Base-by-base conservation (phyloP, 2,888 invertebrate species). In the Drosophila falleni region DNA sequence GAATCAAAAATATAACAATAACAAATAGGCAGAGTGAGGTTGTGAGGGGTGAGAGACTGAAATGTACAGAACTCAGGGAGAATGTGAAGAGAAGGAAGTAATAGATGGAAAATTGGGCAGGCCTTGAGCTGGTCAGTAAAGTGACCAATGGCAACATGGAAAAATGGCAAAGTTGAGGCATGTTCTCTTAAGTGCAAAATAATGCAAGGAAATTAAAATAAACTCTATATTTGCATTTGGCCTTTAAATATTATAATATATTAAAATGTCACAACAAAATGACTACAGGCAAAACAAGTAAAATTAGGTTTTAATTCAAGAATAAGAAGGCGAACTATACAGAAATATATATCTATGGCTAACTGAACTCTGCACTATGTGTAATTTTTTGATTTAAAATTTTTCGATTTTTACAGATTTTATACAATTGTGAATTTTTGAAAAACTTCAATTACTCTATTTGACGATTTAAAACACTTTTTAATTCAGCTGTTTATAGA, bases 71-170 rank as follows among this genome's bases (percentile, higher is more conserved):
- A 9, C 15, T 10, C 35, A 8, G 50, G 41, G 39, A 49, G 16
- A 47, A 39, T 29, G 49, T 49, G 39, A 29, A 39, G 46, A 15
- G 39, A 29, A 39, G 46, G 19, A 37, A 41, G 19, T 35, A 51
- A 41, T 16, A 39, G 23, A 15, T 33, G 53, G 19, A 13, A 55
- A 35, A 31, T 33, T 19, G 49, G 51, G 16, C 58, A 59, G 65
- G 46, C 69, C 71, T 70, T 84, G 76, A 74, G 69, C 85, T 81
- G 81, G 87, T 79, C 86, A 88, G 69, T 82, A 35, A 53, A 73
- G 13, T 50, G 50, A 23, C 44, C 42, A 56, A 55, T 44, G 55
- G 62, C 9, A 15, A 47, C 41, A 46, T 47, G 19, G 33, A 59
- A 73, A 86, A 83, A 80, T 77, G 87, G 67, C 63, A 75, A 71